Evolutionary conservation across 92 coral and sea anemone species (phyloP).

Genomic region (Phenganax stokvisi): DNA sequence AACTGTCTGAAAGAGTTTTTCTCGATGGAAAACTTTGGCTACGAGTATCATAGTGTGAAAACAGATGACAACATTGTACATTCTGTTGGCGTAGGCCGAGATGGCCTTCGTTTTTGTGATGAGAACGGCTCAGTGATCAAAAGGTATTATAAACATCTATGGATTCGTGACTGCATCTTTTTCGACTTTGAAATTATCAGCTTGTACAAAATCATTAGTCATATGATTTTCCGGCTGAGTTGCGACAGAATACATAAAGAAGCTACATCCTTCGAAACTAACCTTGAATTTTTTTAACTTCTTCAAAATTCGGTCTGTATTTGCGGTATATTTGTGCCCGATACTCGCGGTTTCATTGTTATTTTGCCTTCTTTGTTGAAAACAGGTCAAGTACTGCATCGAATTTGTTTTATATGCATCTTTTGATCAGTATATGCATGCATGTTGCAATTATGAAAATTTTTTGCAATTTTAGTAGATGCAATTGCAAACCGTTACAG

Average conservation of each 20-base stretch:
- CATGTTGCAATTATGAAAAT: slow-evolving; percentile 4
- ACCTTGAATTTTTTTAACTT: background rate
- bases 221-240: slow-evolving; percentile 75
- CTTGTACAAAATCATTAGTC: slow-evolving; percentile 51
- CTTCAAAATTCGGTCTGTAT: background rate
- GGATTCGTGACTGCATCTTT: background rate
- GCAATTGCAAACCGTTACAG: background rate
- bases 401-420: slow-evolving; percentile 32
- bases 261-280: slow-evolving; percentile 44
- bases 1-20: slow-evolving; percentile 81
- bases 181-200: background rate
- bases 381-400: background rate
- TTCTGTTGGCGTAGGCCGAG: slow-evolving; percentile 88
- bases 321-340: background rate
- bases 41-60: slow-evolving; percentile 82
- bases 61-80: slow-evolving; percentile 53
- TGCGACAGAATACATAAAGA: slow-evolving; percentile 43
- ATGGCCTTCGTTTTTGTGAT: slow-evolving; percentile 73
- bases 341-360: background rate
- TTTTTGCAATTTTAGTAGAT: background rate
- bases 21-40: slow-evolving; percentile 70
- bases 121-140: slow-evolving; percentile 61
- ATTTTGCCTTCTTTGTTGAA: background rate
- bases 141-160: slow-evolving; percentile 50
- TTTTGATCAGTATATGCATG: background rate